Base-by-base conservation (phyloP, 2,797 vertebrate species). In the Crenichthys baileyi region DNA sequence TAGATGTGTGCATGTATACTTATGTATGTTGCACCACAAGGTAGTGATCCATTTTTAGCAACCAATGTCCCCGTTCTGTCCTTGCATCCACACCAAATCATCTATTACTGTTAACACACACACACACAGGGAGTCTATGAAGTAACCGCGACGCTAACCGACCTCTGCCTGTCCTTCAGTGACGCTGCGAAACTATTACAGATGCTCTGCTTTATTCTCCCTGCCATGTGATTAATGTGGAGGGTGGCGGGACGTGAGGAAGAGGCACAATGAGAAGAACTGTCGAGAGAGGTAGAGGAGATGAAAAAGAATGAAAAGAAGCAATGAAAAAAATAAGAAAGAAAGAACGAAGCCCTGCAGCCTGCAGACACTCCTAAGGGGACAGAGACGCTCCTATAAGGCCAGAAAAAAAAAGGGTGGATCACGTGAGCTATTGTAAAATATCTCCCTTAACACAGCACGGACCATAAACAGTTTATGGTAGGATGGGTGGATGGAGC, bases 141-240 rank as follows among this genome's bases (percentile, higher is more conserved):
- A 67, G 82, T 85, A 88, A 85, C 91, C 70, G 2, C 63, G 41
- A 85, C 53, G 90, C 82, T 82, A 78, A 74, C 77, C 79, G 88
- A 94, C 95, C 95, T 95, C 92, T 86, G 89, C 41, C 53, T 51
- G 95, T 95, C 95, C 95, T 96, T 95, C 91, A 91, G 85, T 78
- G 88, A 80, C 73, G 87, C 82, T 63, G 89, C 92, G 92, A 93
- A 94, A 93, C 92, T 93, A 93, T 94, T 95, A 95, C 94, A 90
- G 94, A 95, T 94, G 95, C 93, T 94, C 89, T 74, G 90, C 93
- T 95, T 95, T 95, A 94, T 94, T 95, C 92, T 87, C 80, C 83
- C 91, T 88, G 93, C 87, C 92, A 90, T 91, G 92, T 95, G 95
- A 96, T 96, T 94, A 95, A 96, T 96, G 95, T 93, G 89, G 87